phyloP scores from a whole-genome alignment of 2,888 invertebrate species.

The Lithophane socia region DNA sequence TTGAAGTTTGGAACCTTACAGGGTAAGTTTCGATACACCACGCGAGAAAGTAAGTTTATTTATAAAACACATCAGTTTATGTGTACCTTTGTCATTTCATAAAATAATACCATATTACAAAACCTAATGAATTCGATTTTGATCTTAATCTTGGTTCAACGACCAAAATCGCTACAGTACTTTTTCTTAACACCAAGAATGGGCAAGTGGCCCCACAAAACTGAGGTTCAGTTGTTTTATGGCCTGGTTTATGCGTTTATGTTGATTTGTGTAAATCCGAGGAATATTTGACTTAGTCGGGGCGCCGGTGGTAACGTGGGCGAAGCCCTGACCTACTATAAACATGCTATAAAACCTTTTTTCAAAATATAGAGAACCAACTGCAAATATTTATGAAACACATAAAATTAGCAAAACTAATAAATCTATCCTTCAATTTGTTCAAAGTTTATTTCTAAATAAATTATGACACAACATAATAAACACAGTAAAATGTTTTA shows the following conservation, averaged over 20 bases:
- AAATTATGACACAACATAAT: constrained; percentile 33
- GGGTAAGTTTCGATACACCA: background rate
- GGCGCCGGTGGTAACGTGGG: constrained; percentile 71
- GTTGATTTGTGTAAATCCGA: constrained; percentile 64
- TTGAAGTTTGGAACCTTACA: background rate
- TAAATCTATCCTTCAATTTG: constrained; percentile 27
- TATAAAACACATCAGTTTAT: background rate
- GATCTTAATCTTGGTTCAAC: constrained; percentile 33
- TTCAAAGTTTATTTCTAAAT: constrained; percentile 27
- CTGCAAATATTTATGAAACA: constrained; percentile 22
- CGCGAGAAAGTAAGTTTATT: background rate
- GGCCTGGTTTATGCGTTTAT: constrained; percentile 57
- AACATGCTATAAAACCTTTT: constrained; percentile 59
- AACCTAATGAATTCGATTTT: constrained; percentile 19
- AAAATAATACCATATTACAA: background rate
- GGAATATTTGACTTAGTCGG: constrained; percentile 63
- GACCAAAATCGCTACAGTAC: constrained; percentile 21
- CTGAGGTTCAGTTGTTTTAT: constrained; percentile 36
- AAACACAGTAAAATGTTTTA: constrained; percentile 41
- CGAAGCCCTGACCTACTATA: constrained; percentile 73
- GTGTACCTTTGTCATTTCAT: background rate
- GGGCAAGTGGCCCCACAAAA: constrained; percentile 40
- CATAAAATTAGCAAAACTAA: constrained; percentile 32
- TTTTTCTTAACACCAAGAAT: constrained; percentile 44
- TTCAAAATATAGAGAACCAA: constrained; percentile 39